Percentiles rank a stretch among this genome's conserved stretches.
Evolutionary conservation across 2,888 invertebrate species (phyloP).

Genomic region (Itoplectis maculator): DNA sequence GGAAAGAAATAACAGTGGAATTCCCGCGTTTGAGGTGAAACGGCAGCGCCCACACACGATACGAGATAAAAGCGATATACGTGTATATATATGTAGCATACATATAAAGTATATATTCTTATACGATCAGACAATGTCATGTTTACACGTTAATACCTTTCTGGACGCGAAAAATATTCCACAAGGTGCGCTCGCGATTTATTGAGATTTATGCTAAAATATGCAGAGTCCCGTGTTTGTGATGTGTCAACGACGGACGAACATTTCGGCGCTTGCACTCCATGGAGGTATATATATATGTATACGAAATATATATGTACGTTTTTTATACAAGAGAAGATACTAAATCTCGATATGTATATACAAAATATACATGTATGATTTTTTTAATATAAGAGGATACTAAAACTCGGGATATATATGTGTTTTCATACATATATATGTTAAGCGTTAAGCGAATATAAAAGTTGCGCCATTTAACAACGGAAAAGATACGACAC

Average conservation of each 20-base stretch:
- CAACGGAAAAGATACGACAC: neutral
- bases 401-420: no score
- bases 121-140: conserved; percentile 36
- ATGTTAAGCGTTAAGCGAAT: no score
- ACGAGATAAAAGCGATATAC: neutral
- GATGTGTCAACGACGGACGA: conserved; percentile 52
- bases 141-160: conserved; percentile 42
- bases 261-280: conserved; percentile 33
- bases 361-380: neutral
- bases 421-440: neutral
- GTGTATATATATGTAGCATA: no score
- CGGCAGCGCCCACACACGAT: neutral
- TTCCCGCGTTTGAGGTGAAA: neutral
- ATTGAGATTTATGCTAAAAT: conserved; percentile 53
- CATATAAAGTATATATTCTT: conserved; percentile 1
- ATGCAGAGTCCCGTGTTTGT: conserved; percentile 45
- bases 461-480: conserved; percentile 4
- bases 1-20: neutral
- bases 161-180: conserved; percentile 20
- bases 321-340: neutral
- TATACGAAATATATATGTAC: neutral
- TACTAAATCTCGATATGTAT: no score
- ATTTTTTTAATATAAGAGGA: neutral
- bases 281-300: conserved; percentile 43
- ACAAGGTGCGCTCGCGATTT: conserved; percentile 31